Percentiles rank a stretch among this genome's conserved stretches.
phyloP scores from a whole-genome alignment of 2,888 invertebrate species.

The Drosophila putrida region DNA sequence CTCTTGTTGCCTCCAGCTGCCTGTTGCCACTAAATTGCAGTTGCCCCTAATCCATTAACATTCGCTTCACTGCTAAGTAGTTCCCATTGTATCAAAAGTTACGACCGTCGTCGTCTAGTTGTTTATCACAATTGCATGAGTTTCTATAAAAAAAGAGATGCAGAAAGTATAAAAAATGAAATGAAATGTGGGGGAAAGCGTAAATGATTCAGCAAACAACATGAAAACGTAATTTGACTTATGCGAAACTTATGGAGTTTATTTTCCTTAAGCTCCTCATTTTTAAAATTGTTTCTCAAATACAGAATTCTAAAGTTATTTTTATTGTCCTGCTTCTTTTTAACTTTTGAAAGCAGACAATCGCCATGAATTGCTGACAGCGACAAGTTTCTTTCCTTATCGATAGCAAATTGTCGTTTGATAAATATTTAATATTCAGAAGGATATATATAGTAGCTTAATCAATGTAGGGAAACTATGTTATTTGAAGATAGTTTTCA shows the following conservation, averaged over 20 bases:
- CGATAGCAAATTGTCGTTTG: background rate
- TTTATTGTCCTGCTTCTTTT: background rate
- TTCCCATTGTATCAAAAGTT: slow-evolving; percentile 55
- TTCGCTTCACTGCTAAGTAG: slow-evolving; percentile 58
- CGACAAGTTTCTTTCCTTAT: background rate
- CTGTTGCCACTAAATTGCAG: slow-evolving; percentile 42
- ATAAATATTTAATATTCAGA: no score
- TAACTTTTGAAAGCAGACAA: background rate
- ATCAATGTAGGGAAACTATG: no score
- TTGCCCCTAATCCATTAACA: slow-evolving; percentile 59
- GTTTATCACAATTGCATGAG: slow-evolving; percentile 37
- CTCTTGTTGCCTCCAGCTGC: background rate
- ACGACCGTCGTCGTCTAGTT: slow-evolving; percentile 41
- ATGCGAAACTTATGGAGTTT: slow-evolving; percentile 16
- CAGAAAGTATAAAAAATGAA: slow-evolving; percentile 21
- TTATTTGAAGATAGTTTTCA: no score
- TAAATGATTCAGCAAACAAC: slow-evolving; percentile 37
- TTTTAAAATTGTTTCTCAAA: slow-evolving; percentile 4
- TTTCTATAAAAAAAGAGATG: slow-evolving; percentile 19
- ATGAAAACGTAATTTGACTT: slow-evolving; percentile 55
- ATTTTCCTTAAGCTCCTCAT: slow-evolving; percentile 22
- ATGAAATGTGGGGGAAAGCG: slow-evolving; percentile 9
- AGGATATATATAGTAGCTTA: no score
- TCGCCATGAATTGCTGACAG: background rate
- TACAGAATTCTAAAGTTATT: slow-evolving; percentile 6